Conservation (phyloP, 2,797 vertebrate species). For the Microctenopoma lineatum region DNA sequence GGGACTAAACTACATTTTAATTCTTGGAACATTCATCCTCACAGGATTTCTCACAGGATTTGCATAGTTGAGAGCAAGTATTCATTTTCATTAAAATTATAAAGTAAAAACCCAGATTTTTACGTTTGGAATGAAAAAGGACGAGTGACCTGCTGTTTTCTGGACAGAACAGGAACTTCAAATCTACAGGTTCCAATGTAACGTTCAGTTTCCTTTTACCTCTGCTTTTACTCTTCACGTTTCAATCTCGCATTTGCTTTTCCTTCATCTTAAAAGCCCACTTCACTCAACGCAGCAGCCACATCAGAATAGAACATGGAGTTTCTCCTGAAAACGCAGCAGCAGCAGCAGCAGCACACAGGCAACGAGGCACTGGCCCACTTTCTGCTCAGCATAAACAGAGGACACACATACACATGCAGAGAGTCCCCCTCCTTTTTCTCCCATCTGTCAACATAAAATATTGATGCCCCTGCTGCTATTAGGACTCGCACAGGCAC, state of each 20-base stretch:
- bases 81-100: too few relatives aligned
- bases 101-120: too few relatives aligned
- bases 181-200: neutral
- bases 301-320: conserved; percentile 63
- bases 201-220: neutral
- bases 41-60: too few relatives aligned
- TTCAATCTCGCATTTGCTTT: neutral
- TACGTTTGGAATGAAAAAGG: neutral
- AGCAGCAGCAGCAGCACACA: conserved; percentile 31
- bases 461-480: conserved; percentile 80
- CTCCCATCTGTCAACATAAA: conserved; percentile 82
- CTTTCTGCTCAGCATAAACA: conserved; percentile 60
- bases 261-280: neutral
- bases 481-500: conserved; percentile 52
- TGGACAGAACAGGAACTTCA: neutral
- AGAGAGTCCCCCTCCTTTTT: conserved; percentile 36
- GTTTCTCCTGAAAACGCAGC: conserved; percentile 58
- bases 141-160: neutral
- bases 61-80: too few relatives aligned
- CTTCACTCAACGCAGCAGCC: conserved; percentile 3
- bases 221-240: neutral
- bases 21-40: too few relatives aligned
- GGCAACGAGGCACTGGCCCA: conserved; percentile 60
- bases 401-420: conserved; percentile 14
- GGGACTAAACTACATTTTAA: too few relatives aligned